Percentiles rank a stretch among this genome's conserved stretches.
These are phyloP conservation scores for Thripadectes ignobilis DNA, from an alignment of 2,797 vertebrate genomes.

Conservation along the genomic window DNA sequence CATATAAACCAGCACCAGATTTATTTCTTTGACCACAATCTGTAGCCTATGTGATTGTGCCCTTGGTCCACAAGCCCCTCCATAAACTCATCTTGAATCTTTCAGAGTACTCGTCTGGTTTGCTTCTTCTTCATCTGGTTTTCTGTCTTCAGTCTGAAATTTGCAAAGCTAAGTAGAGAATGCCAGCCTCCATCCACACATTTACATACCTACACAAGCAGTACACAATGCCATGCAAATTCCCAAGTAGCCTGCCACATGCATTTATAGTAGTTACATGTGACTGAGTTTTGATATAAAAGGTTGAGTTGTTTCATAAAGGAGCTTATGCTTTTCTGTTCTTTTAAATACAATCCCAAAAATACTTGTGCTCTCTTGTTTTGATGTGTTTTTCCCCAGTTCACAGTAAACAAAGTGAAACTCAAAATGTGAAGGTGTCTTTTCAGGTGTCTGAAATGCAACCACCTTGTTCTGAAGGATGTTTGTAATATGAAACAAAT, in stretches of 20 bases:
- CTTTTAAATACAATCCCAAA: background rate
- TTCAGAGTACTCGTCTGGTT: background rate
- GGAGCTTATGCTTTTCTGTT: background rate
- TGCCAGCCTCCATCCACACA: background rate
- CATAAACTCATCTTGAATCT: background rate
- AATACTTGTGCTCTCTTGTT: background rate
- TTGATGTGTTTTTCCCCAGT: background rate
- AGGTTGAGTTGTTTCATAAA: background rate
- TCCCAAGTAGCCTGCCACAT: background rate
- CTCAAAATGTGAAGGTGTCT: background rate
- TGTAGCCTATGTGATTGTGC: background rate
- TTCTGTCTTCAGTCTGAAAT: background rate
- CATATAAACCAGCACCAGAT: background rate
- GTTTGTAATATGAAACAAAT: background rate
- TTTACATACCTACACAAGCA: background rate
- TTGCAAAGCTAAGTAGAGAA: background rate
- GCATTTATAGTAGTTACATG: background rate
- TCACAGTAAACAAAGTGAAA: background rate
- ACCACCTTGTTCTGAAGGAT: background rate
- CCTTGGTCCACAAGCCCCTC: background rate
- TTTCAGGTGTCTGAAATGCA: background rate
- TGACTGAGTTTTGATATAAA: background rate
- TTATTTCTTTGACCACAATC: background rate
- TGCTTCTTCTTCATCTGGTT: background rate
- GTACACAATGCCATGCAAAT: background rate